These are phyloP conservation scores for Brachirus orientalis DNA, from an alignment of 2,113 vertebrate species.

Conservation along the genomic window DNA sequence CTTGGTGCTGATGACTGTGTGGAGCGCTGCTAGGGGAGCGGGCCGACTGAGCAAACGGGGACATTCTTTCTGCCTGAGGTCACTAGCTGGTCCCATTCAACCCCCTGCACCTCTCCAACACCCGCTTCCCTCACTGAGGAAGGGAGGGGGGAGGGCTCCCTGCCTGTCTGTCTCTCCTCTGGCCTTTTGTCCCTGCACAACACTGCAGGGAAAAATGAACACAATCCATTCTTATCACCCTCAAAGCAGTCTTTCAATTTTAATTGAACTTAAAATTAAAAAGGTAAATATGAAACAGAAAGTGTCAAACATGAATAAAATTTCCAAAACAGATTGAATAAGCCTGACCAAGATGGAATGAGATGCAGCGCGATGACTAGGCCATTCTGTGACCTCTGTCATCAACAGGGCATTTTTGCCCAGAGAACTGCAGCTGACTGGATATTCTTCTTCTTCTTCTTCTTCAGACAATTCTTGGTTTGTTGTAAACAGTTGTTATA, in stretches of 20 bases:
- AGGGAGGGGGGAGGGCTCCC: slow-evolving; percentile 63
- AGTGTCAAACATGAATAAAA: neutral
- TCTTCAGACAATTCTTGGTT: too few species aligned
- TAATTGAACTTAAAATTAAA: too few species aligned
- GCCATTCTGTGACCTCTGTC: too few species aligned
- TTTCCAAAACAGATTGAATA: neutral
- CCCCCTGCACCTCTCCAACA: slow-evolving; percentile 80
- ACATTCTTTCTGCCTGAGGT: slow-evolving; percentile 94
- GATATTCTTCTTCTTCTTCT: too few species aligned
- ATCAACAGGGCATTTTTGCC: too few species aligned
- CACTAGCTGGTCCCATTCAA: slow-evolving; percentile 93
- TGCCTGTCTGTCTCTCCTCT: slow-evolving; percentile 56
- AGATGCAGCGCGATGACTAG: too few species aligned
- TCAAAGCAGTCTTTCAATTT: neutral
- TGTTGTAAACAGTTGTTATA: too few species aligned
- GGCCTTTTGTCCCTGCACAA: slow-evolving; percentile 78
- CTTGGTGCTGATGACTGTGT: slow-evolving; percentile 81
- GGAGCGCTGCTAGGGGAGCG: slow-evolving; percentile 82
- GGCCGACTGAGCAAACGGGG: slow-evolving; percentile 90
- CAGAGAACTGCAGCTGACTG: too few species aligned
- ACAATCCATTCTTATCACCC: slow-evolving; percentile 3
- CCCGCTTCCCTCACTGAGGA: slow-evolving; percentile 75
- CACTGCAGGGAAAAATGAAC: slow-evolving; percentile 20
- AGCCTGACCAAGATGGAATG: too few species aligned
- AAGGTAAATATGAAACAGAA: neutral